Base-by-base conservation (phyloP, 2,113 vertebrate species). In the Paramisgurnus dabryanus region DNA sequence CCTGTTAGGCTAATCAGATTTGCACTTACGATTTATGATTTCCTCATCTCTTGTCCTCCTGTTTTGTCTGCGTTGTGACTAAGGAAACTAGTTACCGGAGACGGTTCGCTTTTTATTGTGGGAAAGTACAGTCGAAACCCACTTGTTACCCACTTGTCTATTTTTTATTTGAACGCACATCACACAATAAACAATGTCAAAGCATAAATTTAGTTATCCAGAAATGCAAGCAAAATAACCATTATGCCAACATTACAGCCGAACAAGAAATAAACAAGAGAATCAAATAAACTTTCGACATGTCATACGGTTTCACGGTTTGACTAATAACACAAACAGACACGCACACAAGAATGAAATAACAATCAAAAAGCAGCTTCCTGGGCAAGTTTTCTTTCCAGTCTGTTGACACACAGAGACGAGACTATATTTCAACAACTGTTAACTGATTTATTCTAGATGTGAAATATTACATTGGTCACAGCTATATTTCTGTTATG, bases 51-150 rank as follows among this genome's bases (percentile, higher is more conserved):
- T 69, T 17, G 34, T 41, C 47, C 39, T 9, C 73, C 45, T 67
- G 45, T 67, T 43, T 60, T 39, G 17, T 76, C 72, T 70, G 67
- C 63, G 53, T 76, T 69, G 73, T 69, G 73, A 77, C 74, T 66
- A 55, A 41, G 66, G 55, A 69, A 53, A 41, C 68, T 77, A 47
- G 18, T n/a, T 49, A 70, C 50, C 65, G 13, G 47, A 65, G 64
- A 69, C 45, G 11, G 67, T 40, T 57, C 34, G 68, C 66, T 72
- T 78, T 61, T 73, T 82, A 27, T 73, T 82, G 76, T 61, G 74
- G 68, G 68, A 78, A 78, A 78, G 68, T 65, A 47, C 49, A n/a
- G 58, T 63, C 8, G 22, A 6, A 70, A 43, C 58, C 41, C 6
- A 41, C 68, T 45, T 49, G n/a, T 7, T 69, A 9, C 43, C 50